Evolutionary conservation across 2,113 vertebrate genomes (phyloP), one percentile per base, ranked within the genome.

Genomic region (Solea senegalensis): DNA sequence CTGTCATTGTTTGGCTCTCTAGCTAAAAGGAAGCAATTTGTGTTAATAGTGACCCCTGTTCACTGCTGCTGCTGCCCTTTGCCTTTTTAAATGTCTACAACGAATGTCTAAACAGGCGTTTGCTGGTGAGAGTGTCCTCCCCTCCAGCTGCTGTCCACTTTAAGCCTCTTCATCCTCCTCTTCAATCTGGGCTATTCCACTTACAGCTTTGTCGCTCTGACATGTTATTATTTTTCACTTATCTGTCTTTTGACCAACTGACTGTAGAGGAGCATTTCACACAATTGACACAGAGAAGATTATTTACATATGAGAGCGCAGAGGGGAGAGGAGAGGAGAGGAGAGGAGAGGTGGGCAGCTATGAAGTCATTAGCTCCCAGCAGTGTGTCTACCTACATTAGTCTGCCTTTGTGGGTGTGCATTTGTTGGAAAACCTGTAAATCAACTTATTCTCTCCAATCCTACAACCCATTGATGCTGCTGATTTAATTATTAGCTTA

Each of bases 71-170:
- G 60, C 62, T 65, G 70, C 76, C 78, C 74, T 65, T 46, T 69
- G 78, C 80, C 74, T 82, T 85, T 91, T 86, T 82, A 90, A 89
- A 88, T 81, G 58, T 70, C 72, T 77, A 65, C 55, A 69, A 82
- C 90, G 77, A 88, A 90, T 91, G 83, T 86, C 87, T 87, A 88
- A 89, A 86, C 81, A 88, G 74, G 69, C 60, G 43, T 75, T 62
- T 77, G 77, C 74, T 72, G 76, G 27, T 67, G 79, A 78, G 72
- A 72, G 65, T 78, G 78, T 69, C 65, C 67, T 66, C 76, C 80
- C 71, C 56, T 77, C 28, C 72, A 85, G 81, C 76, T 79, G 74
- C 65, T 72, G 69, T 81, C 55, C 76, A 86, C 83, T 86, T 65
- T 48, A 69, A 82, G 72, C 84, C 85, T 79, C 82, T 84, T 87